These are phyloP conservation scores for Acanthosepion esculentum DNA, from an alignment of 2,888 invertebrate species.

Conservation along the genomic window DNA sequence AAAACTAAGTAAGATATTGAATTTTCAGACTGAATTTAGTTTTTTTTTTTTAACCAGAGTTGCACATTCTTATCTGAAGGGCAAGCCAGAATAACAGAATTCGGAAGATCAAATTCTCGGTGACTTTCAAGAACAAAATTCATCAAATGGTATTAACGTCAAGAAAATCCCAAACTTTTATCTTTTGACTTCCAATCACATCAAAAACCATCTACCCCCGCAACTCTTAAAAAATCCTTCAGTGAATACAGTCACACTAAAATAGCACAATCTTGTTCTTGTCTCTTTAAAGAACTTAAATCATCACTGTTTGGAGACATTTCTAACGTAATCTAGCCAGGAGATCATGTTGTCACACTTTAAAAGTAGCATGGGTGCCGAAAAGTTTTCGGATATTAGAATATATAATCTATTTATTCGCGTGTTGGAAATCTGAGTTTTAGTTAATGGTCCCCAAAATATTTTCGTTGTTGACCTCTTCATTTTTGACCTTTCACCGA, in stretches of 20 bases:
- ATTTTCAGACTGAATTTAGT: background rate
- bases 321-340: background rate
- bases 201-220: background rate
- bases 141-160: constrained; percentile 13
- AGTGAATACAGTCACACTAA: background rate
- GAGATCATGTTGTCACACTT: constrained; percentile 33
- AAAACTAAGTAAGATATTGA: background rate
- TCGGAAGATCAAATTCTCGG: background rate
- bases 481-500: too few relatives aligned
- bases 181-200: background rate
- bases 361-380: background rate
- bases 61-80: background rate
- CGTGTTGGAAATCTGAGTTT: background rate
- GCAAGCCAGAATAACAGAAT: background rate
- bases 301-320: background rate
- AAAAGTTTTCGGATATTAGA: background rate
- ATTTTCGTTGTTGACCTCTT: background rate
- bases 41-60: background rate
- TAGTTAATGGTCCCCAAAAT: too few relatives aligned
- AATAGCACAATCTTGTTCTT: background rate
- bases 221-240: background rate
- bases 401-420: background rate
- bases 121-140: background rate
- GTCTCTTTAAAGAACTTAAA: background rate
- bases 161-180: background rate